Percentiles rank a stretch among this genome's conserved stretches.
Evolutionary conservation across 2,113 vertebrate genomes (phyloP).

Genomic region (Pteruthius melanotis): DNA sequence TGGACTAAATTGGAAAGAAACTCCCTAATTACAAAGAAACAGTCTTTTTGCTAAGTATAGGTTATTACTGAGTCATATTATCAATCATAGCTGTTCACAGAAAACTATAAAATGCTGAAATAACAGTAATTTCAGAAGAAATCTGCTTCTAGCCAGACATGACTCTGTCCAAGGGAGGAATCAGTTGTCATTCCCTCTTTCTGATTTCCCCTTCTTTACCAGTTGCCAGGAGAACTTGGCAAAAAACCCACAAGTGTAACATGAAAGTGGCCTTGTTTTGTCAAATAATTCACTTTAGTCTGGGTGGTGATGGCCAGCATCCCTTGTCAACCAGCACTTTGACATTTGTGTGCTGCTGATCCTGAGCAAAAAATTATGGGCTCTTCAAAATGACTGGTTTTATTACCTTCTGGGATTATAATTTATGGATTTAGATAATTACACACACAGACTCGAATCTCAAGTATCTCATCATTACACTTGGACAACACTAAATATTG

Average conservation of each 20-base stretch:
- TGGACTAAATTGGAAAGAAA: conserved; percentile 15
- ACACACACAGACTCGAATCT: background rate
- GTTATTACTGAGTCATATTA: conserved; percentile 36
- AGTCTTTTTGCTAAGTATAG: conserved; percentile 50
- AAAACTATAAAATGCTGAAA: conserved; percentile 45
- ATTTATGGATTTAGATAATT: conserved; percentile 35
- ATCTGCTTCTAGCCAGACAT: background rate
- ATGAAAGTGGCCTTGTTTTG: background rate
- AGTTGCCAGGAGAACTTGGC: background rate
- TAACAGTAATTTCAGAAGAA: conserved; percentile 31
- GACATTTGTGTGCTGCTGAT: background rate
- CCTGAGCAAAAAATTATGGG: conserved; percentile 1
- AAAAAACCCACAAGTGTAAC: background rate
- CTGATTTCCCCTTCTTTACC: background rate
- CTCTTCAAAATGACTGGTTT: conserved; percentile 15
- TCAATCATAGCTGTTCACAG: conserved; percentile 6
- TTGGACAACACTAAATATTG: background rate
- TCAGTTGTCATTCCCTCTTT: background rate
- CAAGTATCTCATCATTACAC: background rate
- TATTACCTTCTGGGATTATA: background rate
- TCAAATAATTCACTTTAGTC: background rate
- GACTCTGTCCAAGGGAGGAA: background rate
- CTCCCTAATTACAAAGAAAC: conserved; percentile 47
- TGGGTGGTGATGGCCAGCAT: background rate
- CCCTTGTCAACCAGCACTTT: background rate